Evolutionary conservation across 1,140 invertebrate genomes (phyloP).

Genomic region (Leguminivora glycinivorella): DNA sequence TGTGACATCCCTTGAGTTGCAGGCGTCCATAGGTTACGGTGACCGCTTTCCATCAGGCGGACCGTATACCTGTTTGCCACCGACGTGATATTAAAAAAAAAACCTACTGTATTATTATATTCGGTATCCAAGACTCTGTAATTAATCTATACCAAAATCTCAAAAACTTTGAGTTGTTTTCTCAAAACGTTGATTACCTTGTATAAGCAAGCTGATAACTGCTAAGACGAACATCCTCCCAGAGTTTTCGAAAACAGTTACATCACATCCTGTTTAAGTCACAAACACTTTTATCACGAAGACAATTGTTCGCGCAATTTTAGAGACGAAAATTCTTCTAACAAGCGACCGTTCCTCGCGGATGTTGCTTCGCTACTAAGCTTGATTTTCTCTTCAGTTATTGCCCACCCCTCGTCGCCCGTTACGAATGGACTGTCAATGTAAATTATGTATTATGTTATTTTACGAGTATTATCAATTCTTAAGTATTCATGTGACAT

Average conservation of each 20-base stretch:
- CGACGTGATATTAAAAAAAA: too few species aligned
- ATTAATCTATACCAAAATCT: background rate
- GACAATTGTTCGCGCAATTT: constrained; percentile 23
- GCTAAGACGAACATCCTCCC: constrained; percentile 64
- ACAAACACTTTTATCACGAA: constrained; percentile 33
- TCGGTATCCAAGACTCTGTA: background rate
- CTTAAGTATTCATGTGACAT: background rate
- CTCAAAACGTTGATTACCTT: constrained; percentile 46
- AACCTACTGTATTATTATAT: background rate
- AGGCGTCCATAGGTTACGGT: too few species aligned
- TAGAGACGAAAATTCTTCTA: background rate
- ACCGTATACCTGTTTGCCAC: too few species aligned
- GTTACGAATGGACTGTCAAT: constrained; percentile 57
- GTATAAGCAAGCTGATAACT: constrained; percentile 56
- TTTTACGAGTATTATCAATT: background rate
- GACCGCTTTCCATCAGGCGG: too few species aligned
- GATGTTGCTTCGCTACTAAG: constrained; percentile 49
- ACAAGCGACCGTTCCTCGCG: constrained; percentile 40
- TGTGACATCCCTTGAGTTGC: too few species aligned
- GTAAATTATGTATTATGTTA: constrained; percentile 29
- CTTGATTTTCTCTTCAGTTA: constrained; percentile 40
- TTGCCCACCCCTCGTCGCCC: constrained; percentile 53
- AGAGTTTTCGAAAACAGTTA: constrained; percentile 42
- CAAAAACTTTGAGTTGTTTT: background rate
- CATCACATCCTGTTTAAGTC: constrained; percentile 58